Conservation (phyloP, 2,888 invertebrate genomes). For the Celastrina argiolus region DNA sequence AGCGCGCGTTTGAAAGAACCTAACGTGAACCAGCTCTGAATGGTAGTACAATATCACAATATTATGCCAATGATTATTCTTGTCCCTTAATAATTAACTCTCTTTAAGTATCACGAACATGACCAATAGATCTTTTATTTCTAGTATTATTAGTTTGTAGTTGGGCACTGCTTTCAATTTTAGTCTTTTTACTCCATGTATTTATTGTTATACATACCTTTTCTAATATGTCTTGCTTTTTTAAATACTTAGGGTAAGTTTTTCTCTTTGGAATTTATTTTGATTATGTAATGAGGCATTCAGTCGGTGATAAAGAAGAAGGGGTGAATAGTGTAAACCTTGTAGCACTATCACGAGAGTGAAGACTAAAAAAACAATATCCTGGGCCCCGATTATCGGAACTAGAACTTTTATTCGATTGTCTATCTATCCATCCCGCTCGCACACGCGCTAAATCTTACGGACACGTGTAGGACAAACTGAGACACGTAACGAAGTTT, state of each 20-base stretch:
- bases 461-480: too few species aligned
- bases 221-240: background rate
- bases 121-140: slow-evolving; percentile 5
- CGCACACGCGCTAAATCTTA: too few species aligned
- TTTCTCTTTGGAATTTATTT: background rate
- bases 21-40: too few species aligned
- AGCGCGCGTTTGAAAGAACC: too few species aligned
- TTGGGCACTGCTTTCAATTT: background rate
- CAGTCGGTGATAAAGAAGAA: background rate
- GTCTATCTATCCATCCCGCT: too few species aligned
- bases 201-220: background rate
- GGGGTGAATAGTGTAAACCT: background rate
- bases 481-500: too few species aligned
- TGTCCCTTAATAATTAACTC: background rate
- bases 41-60: too few species aligned
- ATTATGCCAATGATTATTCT: background rate
- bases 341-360: background rate
- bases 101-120: background rate
- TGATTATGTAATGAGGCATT: background rate
- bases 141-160: background rate
- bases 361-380: too few species aligned
- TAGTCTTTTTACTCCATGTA: background rate
- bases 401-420: too few species aligned
- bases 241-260: background rate
- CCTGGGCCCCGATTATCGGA: too few species aligned